Conservation (phyloP, 2,888 invertebrate species). For the Xestobium rufovillosum region DNA sequence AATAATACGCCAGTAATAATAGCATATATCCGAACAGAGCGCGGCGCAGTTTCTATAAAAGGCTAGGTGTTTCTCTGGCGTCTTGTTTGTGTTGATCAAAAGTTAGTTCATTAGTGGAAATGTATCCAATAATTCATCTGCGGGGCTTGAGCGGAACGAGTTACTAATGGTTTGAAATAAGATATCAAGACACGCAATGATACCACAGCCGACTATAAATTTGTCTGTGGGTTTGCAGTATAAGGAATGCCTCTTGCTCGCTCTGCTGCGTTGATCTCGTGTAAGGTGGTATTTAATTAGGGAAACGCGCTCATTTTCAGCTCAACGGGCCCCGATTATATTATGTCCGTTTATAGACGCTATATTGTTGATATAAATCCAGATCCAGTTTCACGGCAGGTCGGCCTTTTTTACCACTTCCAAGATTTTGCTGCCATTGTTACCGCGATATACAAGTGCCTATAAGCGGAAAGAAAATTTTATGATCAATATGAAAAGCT, state of each 20-base stretch:
- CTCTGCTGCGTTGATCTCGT: conserved; percentile 15
- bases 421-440: too few relatives aligned
- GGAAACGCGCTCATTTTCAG: conserved; percentile 26
- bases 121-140: conserved; percentile 42
- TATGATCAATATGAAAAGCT: too few relatives aligned
- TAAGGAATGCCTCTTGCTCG: conserved; percentile 33
- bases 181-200: conserved; percentile 45
- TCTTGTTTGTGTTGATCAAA: conserved; percentile 37
- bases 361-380: too few relatives aligned
- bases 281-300: conserved; percentile 33
- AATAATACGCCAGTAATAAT: too few relatives aligned
- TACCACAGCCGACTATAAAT: conserved; percentile 38
- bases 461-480: too few relatives aligned
- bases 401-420: too few relatives aligned
- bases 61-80: conserved; percentile 17
- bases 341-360: not conserved
- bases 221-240: conserved; percentile 31
- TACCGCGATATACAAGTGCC: too few relatives aligned
- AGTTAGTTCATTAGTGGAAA: conserved; percentile 44
- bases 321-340: conserved; percentile 3
- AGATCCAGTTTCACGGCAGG: too few relatives aligned
- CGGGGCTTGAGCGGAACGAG: conserved; percentile 33
- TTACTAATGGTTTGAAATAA: conserved; percentile 45
- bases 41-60: conserved; percentile 13
- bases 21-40: too few relatives aligned